Evolutionary conservation across 2,797 vertebrate genomes (phyloP).

Genomic region (Fratercula arctica): DNA sequence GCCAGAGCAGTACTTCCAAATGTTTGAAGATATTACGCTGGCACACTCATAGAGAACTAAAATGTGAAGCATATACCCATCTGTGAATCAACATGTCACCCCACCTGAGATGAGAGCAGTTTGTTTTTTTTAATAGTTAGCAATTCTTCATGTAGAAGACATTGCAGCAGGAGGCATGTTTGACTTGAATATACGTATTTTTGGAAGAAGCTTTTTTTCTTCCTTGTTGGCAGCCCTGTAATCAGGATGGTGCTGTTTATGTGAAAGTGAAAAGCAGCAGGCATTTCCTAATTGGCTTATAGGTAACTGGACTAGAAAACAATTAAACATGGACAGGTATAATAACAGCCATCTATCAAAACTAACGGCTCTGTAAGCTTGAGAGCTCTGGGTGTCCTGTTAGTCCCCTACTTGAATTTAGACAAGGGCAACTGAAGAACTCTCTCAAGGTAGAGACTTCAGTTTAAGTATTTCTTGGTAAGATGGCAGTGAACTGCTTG

Average conservation of each 20-base stretch:
- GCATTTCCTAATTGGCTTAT: neutral
- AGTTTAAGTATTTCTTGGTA: neutral
- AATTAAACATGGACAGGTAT: conserved; percentile 24
- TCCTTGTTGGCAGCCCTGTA: neutral
- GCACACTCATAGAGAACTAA: neutral
- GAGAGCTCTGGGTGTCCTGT: neutral
- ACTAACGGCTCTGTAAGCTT: neutral
- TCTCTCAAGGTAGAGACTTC: neutral
- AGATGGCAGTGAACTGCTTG: neutral
- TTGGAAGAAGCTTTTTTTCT: neutral
- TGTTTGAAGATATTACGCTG: neutral
- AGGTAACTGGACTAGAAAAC: conserved; percentile 40
- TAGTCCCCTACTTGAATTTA: neutral
- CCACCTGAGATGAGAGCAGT: neutral
- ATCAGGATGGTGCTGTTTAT: neutral
- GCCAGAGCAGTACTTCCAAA: neutral
- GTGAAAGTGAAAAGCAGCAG: neutral
- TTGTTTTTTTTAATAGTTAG: neutral
- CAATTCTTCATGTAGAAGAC: neutral
- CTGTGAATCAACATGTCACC: neutral
- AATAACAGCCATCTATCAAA: conserved; percentile 43
- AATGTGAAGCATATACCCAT: neutral
- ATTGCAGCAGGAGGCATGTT: neutral
- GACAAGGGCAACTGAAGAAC: neutral
- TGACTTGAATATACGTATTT: neutral